Conservation (phyloP, 2,888 invertebrate genomes). For the Bibio marci region DNA sequence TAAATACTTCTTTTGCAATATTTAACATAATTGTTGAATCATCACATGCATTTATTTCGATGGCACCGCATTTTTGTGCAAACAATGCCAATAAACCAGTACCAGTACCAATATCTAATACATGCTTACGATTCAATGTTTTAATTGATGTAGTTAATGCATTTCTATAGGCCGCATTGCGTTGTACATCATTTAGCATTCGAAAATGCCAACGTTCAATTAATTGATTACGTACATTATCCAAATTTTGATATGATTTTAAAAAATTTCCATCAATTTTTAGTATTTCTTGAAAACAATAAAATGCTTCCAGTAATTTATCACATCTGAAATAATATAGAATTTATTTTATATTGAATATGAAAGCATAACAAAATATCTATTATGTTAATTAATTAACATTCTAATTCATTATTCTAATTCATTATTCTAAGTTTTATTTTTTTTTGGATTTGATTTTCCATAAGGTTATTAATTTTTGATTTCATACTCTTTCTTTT, state of each 20-base stretch:
- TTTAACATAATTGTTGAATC: conserved; percentile 42
- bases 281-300: conserved; percentile 9
- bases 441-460: too few species aligned
- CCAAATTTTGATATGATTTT: conserved; percentile 45
- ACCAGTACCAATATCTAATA: conserved; percentile 63
- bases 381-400: too few species aligned
- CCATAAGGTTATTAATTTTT: too few species aligned
- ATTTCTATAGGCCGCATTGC: conserved; percentile 46
- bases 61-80: conserved; percentile 37
- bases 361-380: too few species aligned
- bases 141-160: conserved; percentile 41
- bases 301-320: conserved; percentile 10
- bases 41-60: conserved; percentile 48
- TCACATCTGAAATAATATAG: too few species aligned
- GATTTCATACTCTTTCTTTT: too few species aligned
- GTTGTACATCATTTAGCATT: conserved; percentile 57
- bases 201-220: conserved; percentile 68
- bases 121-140: conserved; percentile 23
- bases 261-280: conserved; percentile 28
- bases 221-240: conserved; percentile 47
- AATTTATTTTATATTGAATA: too few species aligned
- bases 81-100: conserved; percentile 57
- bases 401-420: too few species aligned
- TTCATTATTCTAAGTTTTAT: too few species aligned
- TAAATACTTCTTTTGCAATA: conserved; percentile 39